Evolutionary conservation across 2,113 vertebrate genomes (phyloP).

Genomic region (Nibea coibor): DNA sequence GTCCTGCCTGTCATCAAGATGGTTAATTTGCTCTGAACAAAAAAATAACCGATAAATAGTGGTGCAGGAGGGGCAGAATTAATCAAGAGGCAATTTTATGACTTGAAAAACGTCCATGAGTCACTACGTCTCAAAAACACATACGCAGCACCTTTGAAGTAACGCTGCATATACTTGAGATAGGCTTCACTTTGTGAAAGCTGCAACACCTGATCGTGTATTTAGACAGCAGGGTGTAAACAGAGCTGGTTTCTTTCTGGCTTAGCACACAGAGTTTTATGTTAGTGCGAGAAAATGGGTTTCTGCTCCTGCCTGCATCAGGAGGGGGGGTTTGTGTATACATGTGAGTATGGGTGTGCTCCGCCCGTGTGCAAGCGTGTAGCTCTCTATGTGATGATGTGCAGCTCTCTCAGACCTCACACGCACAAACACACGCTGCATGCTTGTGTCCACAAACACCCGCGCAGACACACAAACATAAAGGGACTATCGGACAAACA

Average conservation of each 20-base stretch:
- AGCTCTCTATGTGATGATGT: constrained; percentile 52
- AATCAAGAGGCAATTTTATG: constrained; percentile 1
- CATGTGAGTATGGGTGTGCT: constrained; percentile 35
- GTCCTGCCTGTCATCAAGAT: constrained; percentile 19
- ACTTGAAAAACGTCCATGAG: constrained; percentile 11
- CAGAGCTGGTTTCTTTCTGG: constrained; percentile 59
- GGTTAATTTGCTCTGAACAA: constrained; percentile 31
- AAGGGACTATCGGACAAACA: constrained; percentile 64
- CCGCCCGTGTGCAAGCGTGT: constrained; percentile 10
- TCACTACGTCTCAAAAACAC: constrained; percentile 25
- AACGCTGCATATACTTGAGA: constrained; percentile 12
- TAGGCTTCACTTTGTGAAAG: constrained; percentile 27
- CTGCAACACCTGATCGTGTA: constrained; percentile 48
- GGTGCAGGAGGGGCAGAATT: not conserved
- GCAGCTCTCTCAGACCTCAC: constrained; percentile 68
- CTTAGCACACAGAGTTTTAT: constrained; percentile 34
- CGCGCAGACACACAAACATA: constrained; percentile 67
- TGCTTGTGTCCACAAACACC: constrained; percentile 68
- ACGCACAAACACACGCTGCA: constrained; percentile 48
- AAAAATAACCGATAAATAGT: constrained; percentile 3
- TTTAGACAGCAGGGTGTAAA: constrained; percentile 50
- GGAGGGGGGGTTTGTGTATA: constrained; percentile 47
- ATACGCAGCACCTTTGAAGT: not conserved
- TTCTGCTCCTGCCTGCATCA: constrained; percentile 25
- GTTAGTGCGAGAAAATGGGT: constrained; percentile 42